Conservation (phyloP, 92 coral and sea anemone genomes). For the Zoanthus sansibaricus region DNA sequence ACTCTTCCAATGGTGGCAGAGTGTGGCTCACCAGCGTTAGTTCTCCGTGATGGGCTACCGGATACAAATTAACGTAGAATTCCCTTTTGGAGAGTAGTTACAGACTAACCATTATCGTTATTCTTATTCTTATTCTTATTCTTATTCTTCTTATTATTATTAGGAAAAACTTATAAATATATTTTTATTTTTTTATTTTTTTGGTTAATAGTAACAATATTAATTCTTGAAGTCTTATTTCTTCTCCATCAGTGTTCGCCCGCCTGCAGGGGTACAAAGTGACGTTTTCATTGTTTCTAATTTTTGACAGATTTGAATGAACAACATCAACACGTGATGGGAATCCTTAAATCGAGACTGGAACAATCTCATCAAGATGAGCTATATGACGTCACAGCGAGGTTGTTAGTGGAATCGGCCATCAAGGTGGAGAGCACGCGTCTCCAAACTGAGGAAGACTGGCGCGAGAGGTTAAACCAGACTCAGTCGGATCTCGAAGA, state of each 20-base stretch:
- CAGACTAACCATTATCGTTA: no score
- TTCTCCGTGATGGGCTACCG: no score
- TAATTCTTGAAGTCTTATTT: no score
- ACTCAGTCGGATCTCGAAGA: conserved; percentile 62
- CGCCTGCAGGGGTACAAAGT: not conserved
- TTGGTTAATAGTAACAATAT: no score
- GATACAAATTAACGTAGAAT: no score
- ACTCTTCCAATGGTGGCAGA: no score
- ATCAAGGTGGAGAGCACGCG: conserved; percentile 89
- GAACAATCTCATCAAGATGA: conserved; percentile 90
- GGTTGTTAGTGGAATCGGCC: conserved; percentile 87
- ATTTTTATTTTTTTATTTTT: no score
- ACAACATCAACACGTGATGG: conserved; percentile 87
- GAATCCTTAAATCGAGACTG: conserved; percentile 79
- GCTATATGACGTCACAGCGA: conserved; percentile 88
- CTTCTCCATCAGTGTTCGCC: not conserved
- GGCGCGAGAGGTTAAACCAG: conserved; percentile 76
- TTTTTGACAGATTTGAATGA: conserved; percentile 72
- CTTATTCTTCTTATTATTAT: no score
- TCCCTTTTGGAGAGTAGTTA: no score
- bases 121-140: no score
- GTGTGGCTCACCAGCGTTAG: no score
- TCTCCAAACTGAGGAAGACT: conserved; percentile 87
- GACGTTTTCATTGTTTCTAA: not conserved
- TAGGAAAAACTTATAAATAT: no score